These are phyloP conservation scores for Metopolophium dirhodum DNA, from an alignment of 1,140 invertebrate genomes.

Conservation along the genomic window DNA sequence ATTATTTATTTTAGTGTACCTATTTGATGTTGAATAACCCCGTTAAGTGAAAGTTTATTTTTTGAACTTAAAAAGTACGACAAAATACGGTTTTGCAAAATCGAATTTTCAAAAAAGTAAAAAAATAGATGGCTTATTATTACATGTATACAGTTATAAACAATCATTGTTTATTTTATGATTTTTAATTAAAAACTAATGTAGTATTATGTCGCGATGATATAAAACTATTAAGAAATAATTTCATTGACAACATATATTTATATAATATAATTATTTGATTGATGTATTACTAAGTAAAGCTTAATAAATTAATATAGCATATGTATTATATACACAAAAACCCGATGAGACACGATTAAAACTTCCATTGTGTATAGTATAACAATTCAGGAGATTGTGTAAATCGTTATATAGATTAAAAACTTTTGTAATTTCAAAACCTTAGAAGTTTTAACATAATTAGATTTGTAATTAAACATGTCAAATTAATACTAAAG, in stretches of 20 bases:
- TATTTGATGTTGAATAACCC: too few relatives aligned
- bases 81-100: neutral
- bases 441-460: neutral
- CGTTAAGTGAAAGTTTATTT: too few relatives aligned
- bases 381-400: neutral
- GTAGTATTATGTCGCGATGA: too few relatives aligned
- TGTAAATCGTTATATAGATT: neutral
- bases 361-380: neutral
- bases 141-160: neutral
- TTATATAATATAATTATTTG: neutral
- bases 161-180: neutral
- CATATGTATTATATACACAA: neutral
- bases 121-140: neutral
- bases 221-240: neutral
- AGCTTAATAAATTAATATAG: neutral
- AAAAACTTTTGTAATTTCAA: slow-evolving; percentile 38
- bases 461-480: neutral
- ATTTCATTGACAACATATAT: neutral
- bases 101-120: neutral
- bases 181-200: neutral
- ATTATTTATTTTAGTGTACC: too few relatives aligned
- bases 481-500: neutral
- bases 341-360: neutral
- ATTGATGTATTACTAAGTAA: neutral
- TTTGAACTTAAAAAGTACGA: neutral